phyloP scores from a whole-genome alignment of 2,797 vertebrate genomes.

The Odontamblyopus lacepedii region DNA sequence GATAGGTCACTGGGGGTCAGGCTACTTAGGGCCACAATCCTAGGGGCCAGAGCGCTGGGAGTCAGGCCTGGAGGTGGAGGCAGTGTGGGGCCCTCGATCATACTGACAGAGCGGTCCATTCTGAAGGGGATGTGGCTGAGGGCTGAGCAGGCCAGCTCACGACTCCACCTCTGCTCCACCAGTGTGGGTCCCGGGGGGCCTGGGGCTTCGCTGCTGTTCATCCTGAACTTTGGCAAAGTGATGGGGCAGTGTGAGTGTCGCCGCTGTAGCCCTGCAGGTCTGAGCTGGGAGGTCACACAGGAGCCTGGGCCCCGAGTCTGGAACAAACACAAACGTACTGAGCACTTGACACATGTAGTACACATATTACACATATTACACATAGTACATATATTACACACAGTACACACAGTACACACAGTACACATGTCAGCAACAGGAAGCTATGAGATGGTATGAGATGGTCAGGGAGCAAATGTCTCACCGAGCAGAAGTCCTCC shows the following conservation, averaged over 20 bases:
- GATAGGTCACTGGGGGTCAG: too few relatives aligned
- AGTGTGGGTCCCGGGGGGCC: constrained; percentile 53
- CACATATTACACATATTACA: too few relatives aligned
- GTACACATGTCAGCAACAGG: too few relatives aligned
- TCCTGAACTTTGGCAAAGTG: constrained; percentile 81
- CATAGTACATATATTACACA: too few relatives aligned
- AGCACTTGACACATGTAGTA: neutral
- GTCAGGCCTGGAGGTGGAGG: constrained; percentile 68
- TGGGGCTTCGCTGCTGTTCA: constrained; percentile 64
- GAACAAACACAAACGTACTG: constrained; percentile 34
- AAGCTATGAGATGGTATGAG: too few relatives aligned
- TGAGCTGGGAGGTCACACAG: constrained; percentile 32
- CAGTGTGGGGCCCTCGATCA: constrained; percentile 76
- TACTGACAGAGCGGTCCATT: constrained; percentile 82
- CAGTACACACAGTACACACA: too few relatives aligned
- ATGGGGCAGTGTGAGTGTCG: constrained; percentile 79
- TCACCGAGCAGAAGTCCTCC: constrained; percentile 81
- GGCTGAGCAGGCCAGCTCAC: constrained; percentile 68
- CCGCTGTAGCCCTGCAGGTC: constrained; percentile 73
- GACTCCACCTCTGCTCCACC: constrained; percentile 61
- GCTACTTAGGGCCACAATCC: neutral
- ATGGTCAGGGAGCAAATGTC: constrained; percentile 6
- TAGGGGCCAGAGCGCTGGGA: constrained; percentile 32
- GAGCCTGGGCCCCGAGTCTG: constrained; percentile 71
- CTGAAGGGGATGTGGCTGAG: constrained; percentile 81